A percentile compares a stretch with the other conserved stretches of the same genome.
phyloP scores from a whole-genome alignment of 2,888 invertebrate genomes.

The Gymnoscelis rufifasciata region DNA sequence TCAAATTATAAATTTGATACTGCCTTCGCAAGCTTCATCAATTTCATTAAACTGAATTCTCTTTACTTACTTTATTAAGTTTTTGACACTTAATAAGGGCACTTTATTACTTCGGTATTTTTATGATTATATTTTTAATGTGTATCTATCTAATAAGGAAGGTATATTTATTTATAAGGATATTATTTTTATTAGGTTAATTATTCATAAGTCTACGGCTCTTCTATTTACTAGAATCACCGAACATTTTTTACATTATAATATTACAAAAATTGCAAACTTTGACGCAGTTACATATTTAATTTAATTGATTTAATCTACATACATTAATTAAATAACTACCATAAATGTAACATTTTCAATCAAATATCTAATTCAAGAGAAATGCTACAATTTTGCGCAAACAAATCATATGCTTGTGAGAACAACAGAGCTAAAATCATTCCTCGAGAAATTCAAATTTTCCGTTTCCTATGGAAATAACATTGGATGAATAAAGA shows the following conservation, averaged over 20 bases:
- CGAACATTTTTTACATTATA: no score
- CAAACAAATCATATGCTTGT: constrained; percentile 54
- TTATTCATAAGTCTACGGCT: no score
- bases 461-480: constrained; percentile 60
- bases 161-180: no score
- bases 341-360: no score
- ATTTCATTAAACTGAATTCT: constrained; percentile 60
- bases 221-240: no score
- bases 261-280: no score
- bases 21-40: constrained; percentile 62
- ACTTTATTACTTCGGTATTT: constrained; percentile 8
- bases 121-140: neutral
- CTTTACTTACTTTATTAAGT: constrained; percentile 49
- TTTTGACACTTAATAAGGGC: constrained; percentile 40
- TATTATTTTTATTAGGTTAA: no score
- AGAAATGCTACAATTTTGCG: constrained; percentile 45
- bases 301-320: no score
- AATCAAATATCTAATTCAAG: no score
- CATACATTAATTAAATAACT: no score
- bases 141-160: no score
- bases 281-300: no score
- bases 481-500: constrained; percentile 61
- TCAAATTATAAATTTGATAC: constrained; percentile 66
- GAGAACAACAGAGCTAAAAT: constrained; percentile 55
- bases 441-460: constrained; percentile 61